Conservation (phyloP, 2,113 vertebrate genomes). For the Lonchura striata region DNA sequence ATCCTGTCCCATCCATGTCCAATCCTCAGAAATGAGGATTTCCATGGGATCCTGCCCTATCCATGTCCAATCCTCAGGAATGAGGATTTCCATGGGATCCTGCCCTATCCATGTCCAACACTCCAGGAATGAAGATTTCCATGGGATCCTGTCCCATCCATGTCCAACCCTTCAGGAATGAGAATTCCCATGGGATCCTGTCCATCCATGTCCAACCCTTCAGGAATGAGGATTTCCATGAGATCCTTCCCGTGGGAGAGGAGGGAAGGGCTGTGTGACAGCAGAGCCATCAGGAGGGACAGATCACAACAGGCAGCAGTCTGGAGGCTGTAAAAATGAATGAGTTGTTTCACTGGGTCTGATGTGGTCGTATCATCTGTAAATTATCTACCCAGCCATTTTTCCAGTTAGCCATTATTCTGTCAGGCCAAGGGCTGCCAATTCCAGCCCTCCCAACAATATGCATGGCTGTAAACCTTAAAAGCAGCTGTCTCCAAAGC, state of each 20-base stretch:
- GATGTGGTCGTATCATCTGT: slow-evolving; percentile 22
- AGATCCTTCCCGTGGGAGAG: neutral
- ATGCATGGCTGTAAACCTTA: slow-evolving; percentile 19
- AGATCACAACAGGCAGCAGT: neutral
- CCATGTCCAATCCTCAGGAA: neutral
- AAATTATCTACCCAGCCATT: slow-evolving; percentile 54
- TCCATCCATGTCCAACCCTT: fast-evolving
- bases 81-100: neutral
- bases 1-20: too few relatives aligned
- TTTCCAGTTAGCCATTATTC: slow-evolving; percentile 42
- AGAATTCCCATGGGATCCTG: too few relatives aligned
- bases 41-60: neutral
- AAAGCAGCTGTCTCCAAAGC: slow-evolving; percentile 53
- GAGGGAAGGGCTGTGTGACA: neutral
- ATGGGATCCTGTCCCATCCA: fast-evolving
- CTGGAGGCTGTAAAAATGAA: slow-evolving; percentile 26
- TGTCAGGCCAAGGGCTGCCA: slow-evolving; percentile 37
- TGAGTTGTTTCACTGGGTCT: slow-evolving; percentile 30
- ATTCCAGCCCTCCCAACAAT: neutral
- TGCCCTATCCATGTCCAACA: fast-evolving
- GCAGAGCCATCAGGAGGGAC: neutral
- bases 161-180: neutral
- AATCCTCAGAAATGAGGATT: neutral
- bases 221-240: neutral
- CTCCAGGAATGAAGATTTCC: neutral